Base-by-base conservation (phyloP, 2,888 invertebrate species). In the Choristoneura rosaceana region DNA sequence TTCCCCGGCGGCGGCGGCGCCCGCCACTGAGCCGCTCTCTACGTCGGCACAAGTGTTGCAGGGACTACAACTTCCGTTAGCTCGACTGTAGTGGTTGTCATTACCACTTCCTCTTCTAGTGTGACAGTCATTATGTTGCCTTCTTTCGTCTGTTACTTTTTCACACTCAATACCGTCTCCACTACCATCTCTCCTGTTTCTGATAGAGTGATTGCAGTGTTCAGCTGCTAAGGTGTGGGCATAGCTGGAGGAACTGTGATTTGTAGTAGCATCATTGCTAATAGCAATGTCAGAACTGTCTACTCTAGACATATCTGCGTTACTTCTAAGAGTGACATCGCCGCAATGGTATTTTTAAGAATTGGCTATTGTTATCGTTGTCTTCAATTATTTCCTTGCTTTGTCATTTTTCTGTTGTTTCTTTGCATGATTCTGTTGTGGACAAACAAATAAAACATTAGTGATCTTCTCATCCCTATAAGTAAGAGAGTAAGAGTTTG, bases 81-180 rank as follows among this genome's bases (percentile, higher is more conserved):
- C 33, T 17, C 47, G 65, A 50, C 33, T 41, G 41, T 60, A 60
- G 41, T 65, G 50, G 43, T n/a, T 70, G 4, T 25, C 25, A 5
- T 64, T 41, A n/a, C 59, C 64, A 58, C 41, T 52, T 3, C 17
- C 10, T 12, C 17, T 25, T 55, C 52, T 63, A 55, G 55, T 52
- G 17, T 45, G 34, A 4, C 14, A 9, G 2, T 64, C 34, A n/a
- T 14, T 62, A 7, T 14, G 47, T 14, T 10, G 15, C 38, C 17
- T 47, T 2, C 43, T 38, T n/a, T 58, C 58, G 9, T 58, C 38
- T 14, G 15, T 17, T 15, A 25, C 25, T 12, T 25, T 38, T 14
- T 47, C 2, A 9, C 17, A 25, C 17, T 69, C 38, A 61, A 0
- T 58, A 14, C 58, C 63, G 12, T 55, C 55, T 55, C 55, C 55